A percentile compares a stretch with the other conserved stretches of the same genome.
Evolutionary conservation across 2,113 vertebrate genomes (phyloP).

Genomic region (Gambusia affinis): DNA sequence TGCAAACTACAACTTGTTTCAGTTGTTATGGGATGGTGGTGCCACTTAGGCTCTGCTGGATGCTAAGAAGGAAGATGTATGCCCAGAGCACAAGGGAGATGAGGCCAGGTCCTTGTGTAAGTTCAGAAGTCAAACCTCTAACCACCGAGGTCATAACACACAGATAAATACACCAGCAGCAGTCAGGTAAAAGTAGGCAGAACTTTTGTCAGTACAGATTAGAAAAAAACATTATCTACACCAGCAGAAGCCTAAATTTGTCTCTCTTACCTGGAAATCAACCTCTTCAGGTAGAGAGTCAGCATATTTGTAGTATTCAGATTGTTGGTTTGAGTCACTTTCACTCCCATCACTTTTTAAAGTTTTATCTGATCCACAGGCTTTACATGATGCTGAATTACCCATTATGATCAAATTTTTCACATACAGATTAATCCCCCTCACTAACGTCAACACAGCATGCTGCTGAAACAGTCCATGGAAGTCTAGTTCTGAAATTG

Average conservation of each 20-base stretch:
- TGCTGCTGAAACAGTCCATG: background rate
- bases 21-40: background rate
- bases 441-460: conserved; percentile 1
- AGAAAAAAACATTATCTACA: background rate
- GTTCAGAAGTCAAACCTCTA: conserved; percentile 32
- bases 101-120: conserved; percentile 20
- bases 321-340: conserved; percentile 74
- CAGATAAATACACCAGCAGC: background rate
- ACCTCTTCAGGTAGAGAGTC: conserved; percentile 51
- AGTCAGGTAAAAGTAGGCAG: conserved; percentile 2
- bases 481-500: conserved; percentile 13
- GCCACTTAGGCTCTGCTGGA: conserved; percentile 9
- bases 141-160: conserved; percentile 9
- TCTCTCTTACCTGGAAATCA: conserved; percentile 67
- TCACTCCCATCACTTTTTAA: conserved; percentile 70
- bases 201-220: background rate
- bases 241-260: background rate
- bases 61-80: conserved; percentile 21
- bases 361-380: conserved; percentile 81
- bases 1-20: background rate
- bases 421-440: background rate
- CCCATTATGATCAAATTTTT: conserved; percentile 80
- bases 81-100: background rate
- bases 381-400: conserved; percentile 85
- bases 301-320: conserved; percentile 79